Percentiles rank a stretch among this genome's conserved stretches.
Evolutionary conservation across 2,113 vertebrate genomes (phyloP).

Genomic region (Catagonus wagneri): DNA sequence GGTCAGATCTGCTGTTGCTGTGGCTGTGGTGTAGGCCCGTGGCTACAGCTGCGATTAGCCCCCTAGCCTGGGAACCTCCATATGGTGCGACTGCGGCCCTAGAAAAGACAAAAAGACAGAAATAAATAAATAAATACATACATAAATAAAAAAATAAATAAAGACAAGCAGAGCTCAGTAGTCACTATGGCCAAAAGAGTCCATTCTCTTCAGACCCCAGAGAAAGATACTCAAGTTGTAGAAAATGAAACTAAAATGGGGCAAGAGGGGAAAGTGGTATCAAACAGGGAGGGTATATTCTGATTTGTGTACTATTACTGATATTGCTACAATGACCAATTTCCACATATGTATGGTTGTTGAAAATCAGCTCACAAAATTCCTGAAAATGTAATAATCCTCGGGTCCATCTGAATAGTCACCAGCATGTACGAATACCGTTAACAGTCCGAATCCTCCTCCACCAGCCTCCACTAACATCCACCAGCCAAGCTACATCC

Average conservation of each 20-base stretch:
- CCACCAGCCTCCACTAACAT: neutral
- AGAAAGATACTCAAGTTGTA: neutral
- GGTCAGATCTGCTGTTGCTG: too few species aligned
- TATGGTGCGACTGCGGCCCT: too few species aligned
- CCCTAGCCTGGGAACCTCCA: too few species aligned
- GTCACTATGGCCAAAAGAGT: neutral
- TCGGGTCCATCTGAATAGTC: neutral
- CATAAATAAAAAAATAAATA: too few species aligned
- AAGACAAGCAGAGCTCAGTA: neutral
- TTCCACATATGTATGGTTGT: neutral
- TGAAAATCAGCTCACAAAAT: neutral
- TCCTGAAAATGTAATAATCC: neutral
- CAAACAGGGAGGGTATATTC: neutral
- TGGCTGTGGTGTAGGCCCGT: too few species aligned
- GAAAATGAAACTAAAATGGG: neutral
- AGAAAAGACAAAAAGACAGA: too few species aligned
- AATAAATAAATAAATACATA: too few species aligned
- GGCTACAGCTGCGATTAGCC: too few species aligned
- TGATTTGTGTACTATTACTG: neutral
- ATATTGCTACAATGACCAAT: neutral
- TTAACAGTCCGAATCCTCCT: neutral
- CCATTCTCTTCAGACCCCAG: neutral
- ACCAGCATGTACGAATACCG: neutral
- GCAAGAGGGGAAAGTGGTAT: neutral
- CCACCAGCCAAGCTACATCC: neutral